Evolutionary conservation across 2,113 vertebrate species (phyloP).

Genomic region (Lycocorax pyrrhopterus): DNA sequence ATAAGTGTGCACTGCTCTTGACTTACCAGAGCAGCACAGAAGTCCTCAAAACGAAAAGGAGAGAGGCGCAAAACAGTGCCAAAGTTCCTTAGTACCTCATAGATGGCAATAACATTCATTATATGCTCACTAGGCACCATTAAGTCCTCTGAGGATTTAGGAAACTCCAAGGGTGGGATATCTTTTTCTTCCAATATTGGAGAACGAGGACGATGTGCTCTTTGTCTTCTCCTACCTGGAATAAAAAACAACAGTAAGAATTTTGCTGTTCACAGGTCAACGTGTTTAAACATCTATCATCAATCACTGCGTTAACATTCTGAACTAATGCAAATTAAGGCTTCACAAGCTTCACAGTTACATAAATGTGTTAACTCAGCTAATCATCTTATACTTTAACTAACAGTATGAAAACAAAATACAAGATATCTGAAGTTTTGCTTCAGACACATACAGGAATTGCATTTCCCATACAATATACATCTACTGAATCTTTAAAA

Average conservation of each 20-base stretch:
- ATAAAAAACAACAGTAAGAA: constrained; percentile 26
- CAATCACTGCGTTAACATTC: not conserved
- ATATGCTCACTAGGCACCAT: constrained; percentile 91
- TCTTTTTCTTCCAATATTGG: constrained; percentile 94
- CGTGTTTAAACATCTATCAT: not conserved
- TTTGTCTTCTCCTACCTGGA: constrained; percentile 84
- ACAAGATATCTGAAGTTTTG: not conserved
- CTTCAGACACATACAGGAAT: not conserved
- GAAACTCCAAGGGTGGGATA: constrained; percentile 87
- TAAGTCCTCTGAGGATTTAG: constrained; percentile 92
- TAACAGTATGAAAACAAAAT: not conserved
- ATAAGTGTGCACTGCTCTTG: constrained; percentile 97
- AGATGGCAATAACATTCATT: constrained; percentile 90
- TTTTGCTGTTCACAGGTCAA: not conserved
- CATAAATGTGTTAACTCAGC: not conserved
- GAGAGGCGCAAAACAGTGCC: constrained; percentile 93
- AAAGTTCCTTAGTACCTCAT: constrained; percentile 96
- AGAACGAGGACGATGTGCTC: constrained; percentile 86
- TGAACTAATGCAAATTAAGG: not conserved
- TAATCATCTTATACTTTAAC: not conserved
- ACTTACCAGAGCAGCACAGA: constrained; percentile 91
- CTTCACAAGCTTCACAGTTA: not conserved
- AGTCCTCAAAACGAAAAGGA: constrained; percentile 98
- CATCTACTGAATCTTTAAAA: not conserved
- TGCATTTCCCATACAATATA: not conserved